Evolutionary conservation across 2,113 vertebrate genomes (phyloP).

Genomic region (Hiodon alosoides): DNA sequence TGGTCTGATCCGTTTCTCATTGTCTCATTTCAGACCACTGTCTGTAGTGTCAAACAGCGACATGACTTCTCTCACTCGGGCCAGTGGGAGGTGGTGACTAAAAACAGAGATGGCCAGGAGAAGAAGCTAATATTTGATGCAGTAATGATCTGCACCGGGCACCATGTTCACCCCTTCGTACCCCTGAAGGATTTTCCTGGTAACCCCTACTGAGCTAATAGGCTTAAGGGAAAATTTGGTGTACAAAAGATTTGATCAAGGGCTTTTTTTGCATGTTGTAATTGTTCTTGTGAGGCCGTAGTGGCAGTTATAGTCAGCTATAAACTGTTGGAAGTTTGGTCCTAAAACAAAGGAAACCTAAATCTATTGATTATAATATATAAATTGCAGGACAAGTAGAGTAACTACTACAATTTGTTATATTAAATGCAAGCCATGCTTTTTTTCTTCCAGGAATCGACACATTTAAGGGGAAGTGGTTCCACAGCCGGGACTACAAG

Average conservation of each 20-base stretch:
- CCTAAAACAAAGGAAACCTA: no score
- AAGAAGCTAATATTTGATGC: conserved; percentile 75
- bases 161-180: conserved; percentile 65
- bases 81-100: conserved; percentile 79
- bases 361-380: no score
- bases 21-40: conserved; percentile 65
- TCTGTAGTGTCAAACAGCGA: conserved; percentile 60
- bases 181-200: conserved; percentile 83
- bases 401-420: no score
- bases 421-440: neutral
- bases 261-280: no score
- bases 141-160: conserved; percentile 80
- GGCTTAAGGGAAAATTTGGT: neutral
- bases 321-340: no score
- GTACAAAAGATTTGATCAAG: neutral
- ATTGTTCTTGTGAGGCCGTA: no score
- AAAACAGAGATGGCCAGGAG: conserved; percentile 49
- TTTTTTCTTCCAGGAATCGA: conserved; percentile 68
- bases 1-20: neutral
- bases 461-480: conserved; percentile 74
- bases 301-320: no score
- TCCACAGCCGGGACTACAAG: conserved; percentile 91
- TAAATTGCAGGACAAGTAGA: neutral
- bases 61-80: conserved; percentile 72
- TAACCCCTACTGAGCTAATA: conserved; percentile 35